Conservation (phyloP, 2,113 vertebrate genomes). For the Conger conger region DNA sequence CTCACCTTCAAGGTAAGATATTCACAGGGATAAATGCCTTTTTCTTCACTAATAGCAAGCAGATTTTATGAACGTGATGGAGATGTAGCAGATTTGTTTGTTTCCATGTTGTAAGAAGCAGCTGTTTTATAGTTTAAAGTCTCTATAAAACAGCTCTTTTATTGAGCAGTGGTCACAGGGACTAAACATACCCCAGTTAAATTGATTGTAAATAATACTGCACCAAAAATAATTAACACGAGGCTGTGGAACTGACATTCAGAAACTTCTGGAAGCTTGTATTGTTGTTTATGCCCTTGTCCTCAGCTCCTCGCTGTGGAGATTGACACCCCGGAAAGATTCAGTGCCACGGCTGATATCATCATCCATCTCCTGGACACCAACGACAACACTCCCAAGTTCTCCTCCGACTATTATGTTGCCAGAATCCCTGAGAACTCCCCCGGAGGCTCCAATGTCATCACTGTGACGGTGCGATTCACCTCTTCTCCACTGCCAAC, state of each 20-base stretch:
- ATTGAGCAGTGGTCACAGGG: too few relatives aligned
- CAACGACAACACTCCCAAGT: slow-evolving; percentile 90
- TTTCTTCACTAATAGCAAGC: too few relatives aligned
- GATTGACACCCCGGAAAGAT: slow-evolving; percentile 91
- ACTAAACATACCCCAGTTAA: too few relatives aligned
- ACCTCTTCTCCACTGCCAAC: not conserved
- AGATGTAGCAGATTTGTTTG: too few relatives aligned
- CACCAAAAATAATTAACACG: too few relatives aligned
- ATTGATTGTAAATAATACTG: too few relatives aligned
- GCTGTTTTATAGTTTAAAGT: not conserved
- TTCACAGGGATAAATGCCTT: too few relatives aligned
- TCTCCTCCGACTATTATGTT: slow-evolving; percentile 87
- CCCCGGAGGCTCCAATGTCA: slow-evolving; percentile 82
- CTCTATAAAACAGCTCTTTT: not conserved
- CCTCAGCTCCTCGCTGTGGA: slow-evolving; percentile 90
- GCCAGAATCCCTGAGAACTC: slow-evolving; percentile 89
- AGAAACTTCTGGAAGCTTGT: slow-evolving; percentile 6
- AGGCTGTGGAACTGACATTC: not conserved
- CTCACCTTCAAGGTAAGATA: slow-evolving; percentile 86
- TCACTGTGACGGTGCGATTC: slow-evolving; percentile 81
- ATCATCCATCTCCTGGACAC: slow-evolving; percentile 86
- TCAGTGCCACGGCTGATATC: slow-evolving; percentile 89
- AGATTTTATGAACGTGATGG: too few relatives aligned
- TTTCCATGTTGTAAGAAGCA: too few relatives aligned
- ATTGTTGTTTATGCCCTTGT: not conserved